Percentiles rank a stretch among this genome's conserved stretches.
These are phyloP conservation scores for Musca domestica DNA, from an alignment of 1,140 invertebrate species.

Conservation along the genomic window DNA sequence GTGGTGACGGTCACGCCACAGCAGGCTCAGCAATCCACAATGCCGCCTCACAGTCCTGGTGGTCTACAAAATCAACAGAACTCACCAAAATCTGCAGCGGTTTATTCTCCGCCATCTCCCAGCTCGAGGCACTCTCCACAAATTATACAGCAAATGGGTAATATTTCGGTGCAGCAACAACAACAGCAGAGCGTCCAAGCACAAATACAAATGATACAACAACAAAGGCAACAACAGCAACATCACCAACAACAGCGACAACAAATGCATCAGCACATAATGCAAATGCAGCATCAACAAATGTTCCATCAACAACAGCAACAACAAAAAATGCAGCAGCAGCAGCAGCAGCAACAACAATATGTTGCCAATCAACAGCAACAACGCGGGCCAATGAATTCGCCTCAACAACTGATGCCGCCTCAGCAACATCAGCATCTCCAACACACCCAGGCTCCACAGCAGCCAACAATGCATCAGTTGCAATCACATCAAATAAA, in stretches of 20 bases:
- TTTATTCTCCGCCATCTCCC: neutral
- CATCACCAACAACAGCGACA: conserved; percentile 35
- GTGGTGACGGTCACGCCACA: conserved; percentile 48
- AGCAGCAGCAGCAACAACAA: conserved; percentile 32
- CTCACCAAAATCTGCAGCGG: conserved; percentile 1
- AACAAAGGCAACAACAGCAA: conserved; percentile 27
- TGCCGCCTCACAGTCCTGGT: conserved; percentile 28
- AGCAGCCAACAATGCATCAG: neutral
- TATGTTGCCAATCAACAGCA: conserved; percentile 19
- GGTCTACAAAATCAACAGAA: neutral
- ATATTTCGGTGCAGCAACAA: conserved; percentile 19
- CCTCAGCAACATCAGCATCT: neutral
- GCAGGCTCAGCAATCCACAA: conserved; percentile 43
- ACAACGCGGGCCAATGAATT: neutral
- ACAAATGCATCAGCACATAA: conserved; percentile 9
- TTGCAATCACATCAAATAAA: neutral
- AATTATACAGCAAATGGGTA: conserved; percentile 24
- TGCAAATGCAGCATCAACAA: conserved; percentile 28
- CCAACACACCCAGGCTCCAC: neutral
- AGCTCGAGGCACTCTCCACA: conserved; percentile 22
- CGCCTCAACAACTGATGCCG: conserved; percentile 8
- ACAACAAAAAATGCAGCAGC: conserved; percentile 8
- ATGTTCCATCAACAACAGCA: conserved; percentile 14
- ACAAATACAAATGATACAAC: conserved; percentile 26
- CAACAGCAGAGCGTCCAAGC: conserved; percentile 33